phyloP scores from a whole-genome alignment of 1,140 invertebrate species.

The Harpegnathos saltator region DNA sequence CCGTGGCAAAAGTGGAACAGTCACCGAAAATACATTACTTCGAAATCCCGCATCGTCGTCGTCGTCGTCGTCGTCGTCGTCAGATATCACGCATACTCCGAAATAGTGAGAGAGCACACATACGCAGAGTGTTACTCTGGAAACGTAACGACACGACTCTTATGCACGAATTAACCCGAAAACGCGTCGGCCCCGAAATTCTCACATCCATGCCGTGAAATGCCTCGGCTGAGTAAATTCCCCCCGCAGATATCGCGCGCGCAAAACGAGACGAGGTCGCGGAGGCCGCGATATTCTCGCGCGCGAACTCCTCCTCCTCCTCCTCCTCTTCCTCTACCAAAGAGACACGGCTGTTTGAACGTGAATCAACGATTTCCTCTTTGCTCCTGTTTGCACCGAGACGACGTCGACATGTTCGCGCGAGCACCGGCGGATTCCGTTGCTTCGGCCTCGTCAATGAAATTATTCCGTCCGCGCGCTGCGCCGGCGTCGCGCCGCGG shows the following conservation, averaged over 20 bases:
- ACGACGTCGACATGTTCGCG: no score
- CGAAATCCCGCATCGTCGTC: not conserved
- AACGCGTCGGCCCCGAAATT: not conserved
- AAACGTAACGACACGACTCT: not conserved
- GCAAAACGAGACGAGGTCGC: no score
- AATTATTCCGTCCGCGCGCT: not conserved
- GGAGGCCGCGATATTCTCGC: not conserved
- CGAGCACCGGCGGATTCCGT: not conserved
- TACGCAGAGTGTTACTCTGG: not conserved
- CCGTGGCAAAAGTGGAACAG: conserved; percentile 16
- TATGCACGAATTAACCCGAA: not conserved
- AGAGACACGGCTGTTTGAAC: not conserved
- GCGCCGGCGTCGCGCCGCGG: no score
- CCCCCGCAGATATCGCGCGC: no score
- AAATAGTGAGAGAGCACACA: not conserved
- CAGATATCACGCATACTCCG: conserved; percentile 11
- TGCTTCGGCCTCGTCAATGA: not conserved
- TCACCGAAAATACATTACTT: conserved; percentile 42
- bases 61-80: no score
- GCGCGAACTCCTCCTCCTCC: not conserved
- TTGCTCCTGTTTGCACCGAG: no score
- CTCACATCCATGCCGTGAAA: no score
- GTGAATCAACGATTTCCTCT: not conserved
- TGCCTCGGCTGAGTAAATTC: no score
- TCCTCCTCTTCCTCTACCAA: no score